A percentile compares a stretch with the other conserved stretches of the same genome.
phyloP scores from a whole-genome alignment of 2,888 invertebrate genomes.

The Podotricha telesiphe region DNA sequence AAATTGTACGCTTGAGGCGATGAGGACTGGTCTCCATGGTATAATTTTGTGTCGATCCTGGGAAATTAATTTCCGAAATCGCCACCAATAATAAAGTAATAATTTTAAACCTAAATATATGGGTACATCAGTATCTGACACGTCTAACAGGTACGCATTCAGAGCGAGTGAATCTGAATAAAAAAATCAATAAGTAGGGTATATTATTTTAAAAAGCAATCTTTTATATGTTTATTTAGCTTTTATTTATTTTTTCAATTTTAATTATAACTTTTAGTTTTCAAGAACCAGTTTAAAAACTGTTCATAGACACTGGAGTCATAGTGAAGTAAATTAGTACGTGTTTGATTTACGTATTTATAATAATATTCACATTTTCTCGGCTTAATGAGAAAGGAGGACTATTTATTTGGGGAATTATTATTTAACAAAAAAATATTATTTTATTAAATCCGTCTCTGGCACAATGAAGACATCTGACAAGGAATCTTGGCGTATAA shows the following conservation, averaged over 20 bases:
- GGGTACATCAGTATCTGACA: slow-evolving; percentile 63
- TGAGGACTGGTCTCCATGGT: slow-evolving; percentile 47
- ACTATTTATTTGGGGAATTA: too few relatives aligned
- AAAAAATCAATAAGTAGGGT: background rate
- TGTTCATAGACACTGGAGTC: too few relatives aligned
- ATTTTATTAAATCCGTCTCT: slow-evolving; percentile 55
- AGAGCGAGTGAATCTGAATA: background rate
- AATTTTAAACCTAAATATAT: slow-evolving; percentile 73
- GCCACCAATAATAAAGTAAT: slow-evolving; percentile 79
- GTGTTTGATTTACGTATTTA: too few relatives aligned
- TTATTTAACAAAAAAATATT: background rate
- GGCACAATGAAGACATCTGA: slow-evolving; percentile 73
- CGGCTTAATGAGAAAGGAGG: too few relatives aligned
- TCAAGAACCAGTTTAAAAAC: too few relatives aligned
- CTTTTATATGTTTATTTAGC: too few relatives aligned
- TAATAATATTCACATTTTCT: too few relatives aligned
- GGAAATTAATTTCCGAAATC: slow-evolving; percentile 81
- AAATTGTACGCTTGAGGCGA: slow-evolving; percentile 32
- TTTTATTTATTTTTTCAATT: too few relatives aligned
- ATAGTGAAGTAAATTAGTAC: too few relatives aligned
- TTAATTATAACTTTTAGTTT: too few relatives aligned
- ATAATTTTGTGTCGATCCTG: slow-evolving; percentile 75
- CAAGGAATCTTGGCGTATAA: slow-evolving; percentile 61
- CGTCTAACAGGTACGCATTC: slow-evolving; percentile 55
- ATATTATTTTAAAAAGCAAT: too few relatives aligned